Base-by-base conservation (phyloP, 92 coral and sea anemone species). In the Galaxea fascicularis region DNA sequence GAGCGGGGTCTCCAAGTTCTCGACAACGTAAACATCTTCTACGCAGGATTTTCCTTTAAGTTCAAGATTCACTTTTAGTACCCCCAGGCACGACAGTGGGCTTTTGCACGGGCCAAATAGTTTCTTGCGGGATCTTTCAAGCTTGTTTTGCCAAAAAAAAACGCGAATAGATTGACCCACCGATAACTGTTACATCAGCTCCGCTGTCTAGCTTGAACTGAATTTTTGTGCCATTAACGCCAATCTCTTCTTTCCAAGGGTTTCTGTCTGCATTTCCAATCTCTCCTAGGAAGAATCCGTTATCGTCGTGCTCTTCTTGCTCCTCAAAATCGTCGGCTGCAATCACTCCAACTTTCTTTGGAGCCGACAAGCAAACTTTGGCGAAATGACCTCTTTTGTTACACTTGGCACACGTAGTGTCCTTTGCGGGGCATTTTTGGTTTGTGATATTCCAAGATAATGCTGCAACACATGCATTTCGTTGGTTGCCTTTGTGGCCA, bases 61-160 rank as follows among this genome's bases (percentile, higher is more conserved):
- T 65, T 26, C 47, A 24, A 75, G 60, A 58, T 21, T 31, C 21
- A 81, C 89, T 31, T 22, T 30, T 53, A 89, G 66, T 30, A 25
- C 71, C 25, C 92, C 92, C 49, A 39, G 80, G 49, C 92, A 89
- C 59, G 12, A 78, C 80, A 89, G 77, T 77, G 60, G 82, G n/a
- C 52, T 53, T 74, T 75, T 68, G 74, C 92, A 89, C 17, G 92
- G 90, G 86, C 92, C 92, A 89, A 64, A 89, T 74, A 89, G 73
- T 69, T 85, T 89, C 76, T 84, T 83, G 66, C 77, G 74, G 15
- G 92, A 62, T 30, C 78, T 59, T 44, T 79, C 53, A 12, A 89
- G 77, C 56, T 59, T 31, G 46, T 29, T 24, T 63, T 65, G 71
- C 71, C 59, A 17, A 4, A 53, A 53, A 53, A 53, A 53, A 53